Evolutionary conservation across 2,797 vertebrate species (phyloP), one percentile per base, ranked within the genome.

Genomic region (Morus bassanus): DNA sequence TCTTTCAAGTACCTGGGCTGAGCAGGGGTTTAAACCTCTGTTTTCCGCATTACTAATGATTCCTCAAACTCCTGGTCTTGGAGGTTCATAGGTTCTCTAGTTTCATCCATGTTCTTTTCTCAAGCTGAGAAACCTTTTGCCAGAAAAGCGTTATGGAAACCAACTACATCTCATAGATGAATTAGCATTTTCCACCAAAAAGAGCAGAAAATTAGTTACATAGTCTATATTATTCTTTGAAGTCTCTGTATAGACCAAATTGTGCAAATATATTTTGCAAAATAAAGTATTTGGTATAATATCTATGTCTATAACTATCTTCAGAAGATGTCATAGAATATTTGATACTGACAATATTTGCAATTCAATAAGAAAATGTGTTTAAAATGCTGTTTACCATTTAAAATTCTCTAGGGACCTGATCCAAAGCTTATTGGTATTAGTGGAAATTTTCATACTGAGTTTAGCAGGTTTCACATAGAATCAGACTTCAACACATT

Each of bases 401-500:
- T 80, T 85, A 68, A 92, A 89, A 78, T 64, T 77, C 46, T 83
- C 11, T 48, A 18, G 16, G 4, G 22, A 14, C 21, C 46, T 82
- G 31, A 85, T 89, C n/a, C n/a, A 68, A 89, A 78, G 6, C 16
- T 70, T 87, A 43, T 27, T 80, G 53, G 18, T 91, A 41, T 70
- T 77, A 80, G 46, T 69, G 18, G 48, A 87, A 89, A 85, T 85
- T 70, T 25, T 94, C 68, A 63, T 74, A 79, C 56, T 57, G 53
- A 77, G 19, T 89, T 94, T 74, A 89, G 64, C 39, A 89, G 72
- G 53, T 91, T 85, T 93, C 80, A 84, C 75, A 69, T 72, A 70
- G 31, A 89, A 54, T 94, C 48, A 77, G 37, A 53, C 18, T 85
- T 45, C 25, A 83, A 83, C 41, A 88, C 75, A 50, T 91, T 89